Percentiles rank a stretch among this genome's conserved stretches.
These are phyloP conservation scores for Polyodon spathula DNA, from an alignment of 2,113 vertebrate genomes.

Conservation along the genomic window DNA sequence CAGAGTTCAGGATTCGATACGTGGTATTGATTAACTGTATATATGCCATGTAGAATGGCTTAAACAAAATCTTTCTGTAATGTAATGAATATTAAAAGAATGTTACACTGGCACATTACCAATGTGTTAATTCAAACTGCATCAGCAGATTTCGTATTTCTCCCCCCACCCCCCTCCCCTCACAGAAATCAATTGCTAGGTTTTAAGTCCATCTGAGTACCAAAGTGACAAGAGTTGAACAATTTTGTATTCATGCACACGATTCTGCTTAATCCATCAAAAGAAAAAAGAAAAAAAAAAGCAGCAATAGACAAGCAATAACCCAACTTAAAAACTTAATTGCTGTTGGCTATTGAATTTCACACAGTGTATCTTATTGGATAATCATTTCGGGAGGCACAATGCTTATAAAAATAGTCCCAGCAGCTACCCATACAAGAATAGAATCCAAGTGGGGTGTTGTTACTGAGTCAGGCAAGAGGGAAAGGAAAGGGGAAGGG, in stretches of 20 bases:
- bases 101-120: slow-evolving; percentile 8
- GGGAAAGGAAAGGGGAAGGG: too few relatives aligned
- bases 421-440: neutral
- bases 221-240: slow-evolving; percentile 20
- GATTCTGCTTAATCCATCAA: too few relatives aligned
- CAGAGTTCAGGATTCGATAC: slow-evolving; percentile 59
- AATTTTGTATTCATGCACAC: slow-evolving; percentile 3
- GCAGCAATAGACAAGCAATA: neutral
- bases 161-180: slow-evolving; percentile 20
- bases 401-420: neutral
- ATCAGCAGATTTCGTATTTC: slow-evolving; percentile 30
- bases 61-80: slow-evolving; percentile 65
- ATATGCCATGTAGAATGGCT: slow-evolving; percentile 66
- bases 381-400: neutral
- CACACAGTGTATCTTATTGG: neutral
- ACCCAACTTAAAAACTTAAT: neutral
- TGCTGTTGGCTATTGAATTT: neutral
- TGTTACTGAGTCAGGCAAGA: neutral
- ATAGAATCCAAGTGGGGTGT: neutral
- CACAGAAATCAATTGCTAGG: slow-evolving; percentile 26
- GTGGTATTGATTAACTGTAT: slow-evolving; percentile 66
- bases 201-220: slow-evolving; percentile 28
- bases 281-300: too few relatives aligned
- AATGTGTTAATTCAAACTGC: neutral
- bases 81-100: slow-evolving; percentile 67